Evolutionary conservation across 2,113 vertebrate genomes (phyloP).

Genomic region (Cichladusa arquata): DNA sequence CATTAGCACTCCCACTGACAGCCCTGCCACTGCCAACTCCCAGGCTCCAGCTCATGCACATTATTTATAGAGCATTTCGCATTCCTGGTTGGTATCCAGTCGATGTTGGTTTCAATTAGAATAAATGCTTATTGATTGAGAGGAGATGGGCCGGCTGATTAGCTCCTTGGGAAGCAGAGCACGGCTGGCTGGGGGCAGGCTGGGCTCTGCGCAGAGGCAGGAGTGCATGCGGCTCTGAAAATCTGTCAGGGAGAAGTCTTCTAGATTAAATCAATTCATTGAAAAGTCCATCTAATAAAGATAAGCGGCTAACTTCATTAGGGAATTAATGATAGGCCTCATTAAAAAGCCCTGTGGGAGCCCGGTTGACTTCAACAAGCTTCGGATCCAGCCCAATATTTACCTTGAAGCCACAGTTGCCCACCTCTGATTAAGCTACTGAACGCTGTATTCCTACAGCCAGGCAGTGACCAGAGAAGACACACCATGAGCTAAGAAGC

Average conservation of each 20-base stretch:
- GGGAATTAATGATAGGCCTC: neutral
- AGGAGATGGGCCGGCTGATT: conserved; percentile 13
- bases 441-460: neutral
- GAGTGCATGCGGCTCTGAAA: neutral
- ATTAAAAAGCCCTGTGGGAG: conserved; percentile 13
- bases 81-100: conserved; percentile 38
- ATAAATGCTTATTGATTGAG: conserved; percentile 56
- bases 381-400: neutral
- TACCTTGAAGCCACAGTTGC: neutral
- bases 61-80: conserved; percentile 32
- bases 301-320: conserved; percentile 28
- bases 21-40: neutral
- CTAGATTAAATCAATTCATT: conserved; percentile 31
- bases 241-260: neutral
- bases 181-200: neutral
- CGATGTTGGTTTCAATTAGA: conserved; percentile 58
- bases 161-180: conserved; percentile 24
- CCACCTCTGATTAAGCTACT: neutral
- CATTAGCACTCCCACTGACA: conserved; percentile 32
- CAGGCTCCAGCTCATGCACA: neutral
- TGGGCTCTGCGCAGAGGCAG: neutral
- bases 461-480: neutral
- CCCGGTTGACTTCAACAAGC: neutral
- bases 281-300: conserved; percentile 25
- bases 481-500: neutral